Percentiles rank a stretch among this genome's conserved stretches.
Evolutionary conservation across 2,888 invertebrate species (phyloP).

Genomic region (Lasioglossum malachurum): DNA sequence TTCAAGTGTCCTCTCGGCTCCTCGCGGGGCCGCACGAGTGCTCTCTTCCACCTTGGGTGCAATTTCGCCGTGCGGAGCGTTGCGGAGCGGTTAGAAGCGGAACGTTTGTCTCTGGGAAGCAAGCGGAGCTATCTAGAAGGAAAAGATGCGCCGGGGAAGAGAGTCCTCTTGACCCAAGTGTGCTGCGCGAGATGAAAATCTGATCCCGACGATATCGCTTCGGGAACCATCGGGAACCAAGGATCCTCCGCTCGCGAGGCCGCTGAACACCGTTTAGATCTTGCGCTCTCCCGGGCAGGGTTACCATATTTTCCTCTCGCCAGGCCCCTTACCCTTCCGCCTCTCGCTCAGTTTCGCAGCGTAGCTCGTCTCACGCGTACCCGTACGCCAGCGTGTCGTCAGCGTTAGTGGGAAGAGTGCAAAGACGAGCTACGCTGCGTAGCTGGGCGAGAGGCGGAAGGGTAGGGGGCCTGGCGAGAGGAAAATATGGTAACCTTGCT

Average conservation of each 20-base stretch:
- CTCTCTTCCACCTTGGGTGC: neutral
- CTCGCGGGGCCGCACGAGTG: neutral
- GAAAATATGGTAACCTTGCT: no score
- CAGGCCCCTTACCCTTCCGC: no score
- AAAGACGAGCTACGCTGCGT: no score
- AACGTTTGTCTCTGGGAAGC: constrained; percentile 8
- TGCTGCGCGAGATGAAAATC: constrained; percentile 31
- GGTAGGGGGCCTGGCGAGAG: no score
- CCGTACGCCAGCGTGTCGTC: no score
- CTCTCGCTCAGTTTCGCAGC: no score
- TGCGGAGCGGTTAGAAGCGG: neutral
- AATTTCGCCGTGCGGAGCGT: neutral
- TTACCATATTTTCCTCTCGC: no score
- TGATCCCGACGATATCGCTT: constrained; percentile 12
- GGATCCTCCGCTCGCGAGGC: neutral
- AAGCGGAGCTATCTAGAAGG: neutral
- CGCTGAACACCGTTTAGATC: neutral
- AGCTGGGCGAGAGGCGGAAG: no score
- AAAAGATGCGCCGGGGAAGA: neutral
- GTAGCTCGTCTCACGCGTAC: no score
- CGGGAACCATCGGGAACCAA: neutral
- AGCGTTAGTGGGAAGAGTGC: no score
- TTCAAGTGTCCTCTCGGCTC: neutral
- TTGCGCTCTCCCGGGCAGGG: no score
- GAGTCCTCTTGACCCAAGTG: constrained; percentile 33